Percentiles rank a stretch among this genome's conserved stretches.
Evolutionary conservation across 2,113 vertebrate genomes (phyloP).

Genomic region (Lasiurus borealis): DNA sequence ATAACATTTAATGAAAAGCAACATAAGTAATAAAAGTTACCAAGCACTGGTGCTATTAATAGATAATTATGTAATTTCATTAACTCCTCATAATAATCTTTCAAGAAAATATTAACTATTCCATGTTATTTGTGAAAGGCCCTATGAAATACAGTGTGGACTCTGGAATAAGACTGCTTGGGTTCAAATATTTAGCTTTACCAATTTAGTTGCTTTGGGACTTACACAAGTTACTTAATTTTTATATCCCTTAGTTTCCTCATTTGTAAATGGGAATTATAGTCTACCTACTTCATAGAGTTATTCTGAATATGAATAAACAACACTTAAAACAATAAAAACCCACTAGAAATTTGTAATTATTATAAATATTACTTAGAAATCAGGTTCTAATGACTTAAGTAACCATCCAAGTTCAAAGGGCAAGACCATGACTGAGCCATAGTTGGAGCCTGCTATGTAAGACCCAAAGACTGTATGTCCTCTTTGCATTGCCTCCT

Average conservation of each 20-base stretch:
- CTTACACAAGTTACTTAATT: background rate
- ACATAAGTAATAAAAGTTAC: background rate
- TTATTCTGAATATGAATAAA: conserved; percentile 53
- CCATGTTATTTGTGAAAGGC: background rate
- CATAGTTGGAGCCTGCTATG: background rate
- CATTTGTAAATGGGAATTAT: conserved; percentile 31
- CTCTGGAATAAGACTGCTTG: background rate
- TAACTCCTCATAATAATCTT: background rate
- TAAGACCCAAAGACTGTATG: background rate
- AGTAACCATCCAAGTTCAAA: background rate
- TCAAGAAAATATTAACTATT: background rate
- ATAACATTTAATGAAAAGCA: conserved; percentile 36
- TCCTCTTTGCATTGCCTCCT: background rate
- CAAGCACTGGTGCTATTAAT: background rate
- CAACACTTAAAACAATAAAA: background rate
- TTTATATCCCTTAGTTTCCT: conserved; percentile 43
- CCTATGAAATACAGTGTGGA: background rate
- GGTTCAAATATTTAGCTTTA: conserved; percentile 38
- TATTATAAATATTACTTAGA: conserved; percentile 14
- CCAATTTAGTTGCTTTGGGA: conserved; percentile 1
- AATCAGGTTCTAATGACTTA: conserved; percentile 12
- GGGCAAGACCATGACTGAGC: background rate
- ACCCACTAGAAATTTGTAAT: background rate
- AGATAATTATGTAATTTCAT: background rate
- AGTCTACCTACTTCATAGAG: background rate